Base-by-base conservation (phyloP, 1,140 invertebrate species). In the Dreissena polymorpha region DNA sequence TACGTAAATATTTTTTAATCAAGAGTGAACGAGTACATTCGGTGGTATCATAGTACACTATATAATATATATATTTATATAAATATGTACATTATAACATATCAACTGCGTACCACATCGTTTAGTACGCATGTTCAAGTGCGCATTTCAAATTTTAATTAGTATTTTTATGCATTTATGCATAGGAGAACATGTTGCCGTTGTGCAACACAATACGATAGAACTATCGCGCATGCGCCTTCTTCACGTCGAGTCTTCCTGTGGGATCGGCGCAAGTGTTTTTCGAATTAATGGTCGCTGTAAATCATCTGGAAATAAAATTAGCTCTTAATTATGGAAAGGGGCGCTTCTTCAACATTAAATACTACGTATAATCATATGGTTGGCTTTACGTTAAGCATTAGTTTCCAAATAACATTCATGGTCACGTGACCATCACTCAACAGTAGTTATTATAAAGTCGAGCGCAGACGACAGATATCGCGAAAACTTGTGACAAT, bases 281-380 rank as follows among this genome's bases (percentile, higher is more conserved):
- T 50, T 53, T 27, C 74, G 49, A 63, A 64, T 29, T 64, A 51
- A 75, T 64, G 67, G 74, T 76, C 63, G n/a, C 55, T 21, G 67
- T 67, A 51, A n/a, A 21, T 16, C 13, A 76, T 67, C 27, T 25
- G 74, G 53, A 76, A 65, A 13, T 39, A 76, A 76, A 76, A 65
- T 76, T 65, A 63, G 60, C 51, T 51, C n/a, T 76, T 64, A 64
- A 65, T 65, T 60, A 14, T n/a, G 53, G 29, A 65, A 65, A 8
- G 57, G 55, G 63, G 39, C 53, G 60, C 18, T 67, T 23, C 39
- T 51, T 50, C 67, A 39, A 50, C 74, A 39, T 65, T 29, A 67
- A 64, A 60, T 39, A 76, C 63, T 67, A 76, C 74, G 67, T 51
- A 67, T 76, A 76, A 76, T 76, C 55, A 76, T 53, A 76, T 76